Evolutionary conservation across 2,113 vertebrate genomes (phyloP).

Genomic region (Calyptommatus sinebrachiatus): DNA sequence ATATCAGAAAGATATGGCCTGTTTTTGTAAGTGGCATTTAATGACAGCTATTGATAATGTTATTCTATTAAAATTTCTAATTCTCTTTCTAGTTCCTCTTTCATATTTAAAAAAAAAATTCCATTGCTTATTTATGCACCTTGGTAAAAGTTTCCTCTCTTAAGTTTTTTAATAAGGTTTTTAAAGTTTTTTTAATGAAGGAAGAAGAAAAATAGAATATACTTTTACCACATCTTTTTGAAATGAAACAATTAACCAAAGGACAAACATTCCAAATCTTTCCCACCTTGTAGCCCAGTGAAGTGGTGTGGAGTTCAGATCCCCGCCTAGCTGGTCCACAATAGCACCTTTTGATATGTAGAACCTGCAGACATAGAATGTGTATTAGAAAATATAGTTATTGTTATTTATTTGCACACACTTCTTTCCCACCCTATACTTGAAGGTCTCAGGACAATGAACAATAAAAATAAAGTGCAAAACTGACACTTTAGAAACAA

Average conservation of each 20-base stretch:
- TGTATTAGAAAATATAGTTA: conserved; percentile 22
- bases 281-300: conserved; percentile 97
- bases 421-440: too few relatives aligned
- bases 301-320: conserved; percentile 96
- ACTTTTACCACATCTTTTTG: not conserved
- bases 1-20: not conserved
- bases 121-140: not conserved
- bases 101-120: not conserved
- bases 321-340: conserved; percentile 97
- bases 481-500: too few relatives aligned
- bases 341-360: conserved; percentile 98
- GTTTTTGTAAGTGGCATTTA: not conserved
- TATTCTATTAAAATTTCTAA: too few relatives aligned
- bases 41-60: not conserved
- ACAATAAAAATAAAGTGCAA: too few relatives aligned
- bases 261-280: not conserved
- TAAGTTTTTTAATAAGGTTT: not conserved
- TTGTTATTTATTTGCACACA: not conserved
- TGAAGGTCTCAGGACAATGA: too few relatives aligned
- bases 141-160: not conserved
- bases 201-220: not conserved
- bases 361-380: conserved; percentile 76
- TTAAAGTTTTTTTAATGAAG: not conserved
- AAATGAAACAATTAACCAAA: not conserved
- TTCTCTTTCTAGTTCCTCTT: too few relatives aligned